phyloP scores from a whole-genome alignment of 2,888 invertebrate genomes.

The Tuta absoluta region DNA sequence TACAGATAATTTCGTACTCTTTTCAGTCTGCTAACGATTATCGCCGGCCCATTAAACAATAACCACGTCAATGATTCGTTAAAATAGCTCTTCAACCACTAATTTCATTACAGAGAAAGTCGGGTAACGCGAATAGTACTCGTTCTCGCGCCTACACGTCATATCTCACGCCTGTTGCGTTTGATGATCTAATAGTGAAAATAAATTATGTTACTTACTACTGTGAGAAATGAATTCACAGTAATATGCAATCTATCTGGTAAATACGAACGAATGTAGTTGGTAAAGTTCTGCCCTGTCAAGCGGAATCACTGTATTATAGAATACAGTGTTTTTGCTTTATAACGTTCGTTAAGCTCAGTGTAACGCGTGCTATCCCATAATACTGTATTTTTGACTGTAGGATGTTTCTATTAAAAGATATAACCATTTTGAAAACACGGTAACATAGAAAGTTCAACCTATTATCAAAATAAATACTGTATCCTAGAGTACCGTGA shows the following conservation, averaged over 20 bases:
- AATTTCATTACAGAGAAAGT: constrained; percentile 20
- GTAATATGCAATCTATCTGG: not conserved
- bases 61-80: constrained; percentile 9
- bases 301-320: too few species aligned
- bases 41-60: constrained; percentile 11
- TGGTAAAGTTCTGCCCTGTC: too few species aligned
- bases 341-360: too few species aligned
- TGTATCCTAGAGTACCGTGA: too few species aligned
- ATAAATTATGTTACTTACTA: constrained; percentile 17
- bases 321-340: too few species aligned
- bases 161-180: constrained; percentile 21
- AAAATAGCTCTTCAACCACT: constrained; percentile 10
- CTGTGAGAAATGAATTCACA: constrained; percentile 9
- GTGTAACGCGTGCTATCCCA: too few species aligned
- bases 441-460: too few species aligned
- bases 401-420: too few species aligned
- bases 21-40: not conserved
- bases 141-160: constrained; percentile 10
- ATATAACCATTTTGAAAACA: too few species aligned
- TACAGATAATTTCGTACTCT: constrained; percentile 2
- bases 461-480: too few species aligned
- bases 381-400: too few species aligned
- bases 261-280: constrained; percentile 6
- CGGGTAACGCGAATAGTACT: constrained; percentile 11
- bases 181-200: constrained; percentile 23